Conservation (phyloP, 2,113 vertebrate genomes). For the Beaufortia kweichowensis region DNA sequence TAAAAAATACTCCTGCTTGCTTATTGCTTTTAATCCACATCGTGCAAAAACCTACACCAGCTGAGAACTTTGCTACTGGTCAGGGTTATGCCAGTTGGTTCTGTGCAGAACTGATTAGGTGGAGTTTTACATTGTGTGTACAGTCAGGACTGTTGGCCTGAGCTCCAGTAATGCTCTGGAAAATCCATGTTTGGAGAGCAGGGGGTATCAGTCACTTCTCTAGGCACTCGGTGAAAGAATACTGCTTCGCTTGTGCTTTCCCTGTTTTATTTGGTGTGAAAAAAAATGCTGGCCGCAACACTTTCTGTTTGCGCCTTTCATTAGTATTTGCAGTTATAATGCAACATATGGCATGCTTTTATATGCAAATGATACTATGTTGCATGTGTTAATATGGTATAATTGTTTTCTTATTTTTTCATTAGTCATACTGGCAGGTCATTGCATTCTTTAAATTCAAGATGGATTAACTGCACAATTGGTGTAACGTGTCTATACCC, state of each 20-base stretch:
- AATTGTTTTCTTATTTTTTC: too few relatives aligned
- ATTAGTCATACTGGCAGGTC: background rate
- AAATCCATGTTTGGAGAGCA: constrained; percentile 70
- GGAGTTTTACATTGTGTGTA: constrained; percentile 73
- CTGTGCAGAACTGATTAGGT: constrained; percentile 74
- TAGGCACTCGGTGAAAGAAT: constrained; percentile 73
- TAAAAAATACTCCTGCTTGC: too few relatives aligned
- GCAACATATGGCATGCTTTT: constrained; percentile 34
- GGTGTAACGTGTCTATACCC: background rate
- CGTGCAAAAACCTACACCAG: too few relatives aligned
- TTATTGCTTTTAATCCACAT: too few relatives aligned
- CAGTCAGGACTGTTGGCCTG: constrained; percentile 59
- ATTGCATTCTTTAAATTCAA: background rate
- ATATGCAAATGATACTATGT: background rate
- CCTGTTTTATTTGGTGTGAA: constrained; percentile 60
- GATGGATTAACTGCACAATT: background rate
- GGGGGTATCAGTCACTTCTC: constrained; percentile 68
- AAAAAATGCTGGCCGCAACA: constrained; percentile 70
- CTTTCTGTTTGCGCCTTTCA: constrained; percentile 69
- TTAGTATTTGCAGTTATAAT: constrained; percentile 59
- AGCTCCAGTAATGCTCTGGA: constrained; percentile 70
- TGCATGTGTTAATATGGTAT: background rate
- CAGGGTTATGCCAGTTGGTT: constrained; percentile 58
- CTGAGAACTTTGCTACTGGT: constrained; percentile 53
- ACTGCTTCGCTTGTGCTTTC: constrained; percentile 71